These are phyloP conservation scores for Entomobrya proxima DNA, from an alignment of 2,888 invertebrate species.

Conservation along the genomic window DNA sequence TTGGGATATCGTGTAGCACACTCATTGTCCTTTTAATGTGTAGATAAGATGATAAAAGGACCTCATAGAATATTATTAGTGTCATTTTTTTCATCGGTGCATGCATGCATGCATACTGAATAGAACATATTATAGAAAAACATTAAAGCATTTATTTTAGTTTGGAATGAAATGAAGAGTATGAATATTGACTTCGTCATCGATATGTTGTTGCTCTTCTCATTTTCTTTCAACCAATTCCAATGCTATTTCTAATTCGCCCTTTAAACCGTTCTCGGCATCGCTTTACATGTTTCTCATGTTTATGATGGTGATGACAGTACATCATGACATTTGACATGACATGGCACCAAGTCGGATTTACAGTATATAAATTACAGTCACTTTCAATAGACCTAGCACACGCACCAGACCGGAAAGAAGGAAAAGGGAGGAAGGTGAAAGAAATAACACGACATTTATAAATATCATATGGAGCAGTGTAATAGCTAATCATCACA, in stretches of 20 bases:
- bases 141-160: neutral
- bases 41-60: neutral
- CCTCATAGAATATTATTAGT: neutral
- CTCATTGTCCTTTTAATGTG: neutral
- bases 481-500: neutral
- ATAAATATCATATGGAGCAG: neutral
- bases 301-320: neutral
- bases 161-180: neutral
- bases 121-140: neutral
- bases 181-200: conserved; percentile 1
- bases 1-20: neutral
- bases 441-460: conserved; percentile 2
- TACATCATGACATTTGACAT: conserved; percentile 20
- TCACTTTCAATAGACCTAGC: conserved; percentile 23
- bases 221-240: neutral
- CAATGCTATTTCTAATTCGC: neutral
- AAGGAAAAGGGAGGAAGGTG: conserved; percentile 27
- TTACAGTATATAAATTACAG: conserved; percentile 25
- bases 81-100: neutral
- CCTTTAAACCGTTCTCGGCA: conserved; percentile 9
- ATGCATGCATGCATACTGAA: neutral
- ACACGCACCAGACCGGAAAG: conserved; percentile 63
- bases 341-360: conserved; percentile 53
- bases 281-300: neutral
- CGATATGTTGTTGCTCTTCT: neutral